A percentile compares a stretch with the other conserved stretches of the same genome.
These are phyloP conservation scores for Beaufortia kweichowensis DNA, from an alignment of 2,113 vertebrate species.

Conservation along the genomic window DNA sequence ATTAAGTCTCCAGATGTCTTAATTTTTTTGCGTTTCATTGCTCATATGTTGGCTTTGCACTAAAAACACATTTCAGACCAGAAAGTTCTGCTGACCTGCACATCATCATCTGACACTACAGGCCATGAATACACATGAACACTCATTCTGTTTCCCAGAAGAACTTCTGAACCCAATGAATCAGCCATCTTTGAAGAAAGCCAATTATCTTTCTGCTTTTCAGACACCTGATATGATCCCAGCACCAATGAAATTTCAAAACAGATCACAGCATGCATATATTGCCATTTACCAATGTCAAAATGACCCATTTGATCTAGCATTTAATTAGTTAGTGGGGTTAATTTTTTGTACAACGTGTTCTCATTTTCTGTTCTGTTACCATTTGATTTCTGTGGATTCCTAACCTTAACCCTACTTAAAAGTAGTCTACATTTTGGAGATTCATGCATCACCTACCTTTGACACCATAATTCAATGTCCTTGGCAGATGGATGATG, in stretches of 20 bases:
- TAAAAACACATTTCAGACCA: background rate
- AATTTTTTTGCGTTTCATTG: slow-evolving; percentile 35
- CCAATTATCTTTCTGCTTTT: background rate
- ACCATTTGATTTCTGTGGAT: slow-evolving; percentile 9
- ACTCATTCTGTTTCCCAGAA: background rate
- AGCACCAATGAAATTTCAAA: slow-evolving; percentile 2
- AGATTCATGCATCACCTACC: slow-evolving; percentile 71
- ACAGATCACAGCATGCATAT: background rate
- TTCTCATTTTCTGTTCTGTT: background rate
- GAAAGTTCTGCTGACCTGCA: background rate
- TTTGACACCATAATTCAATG: slow-evolving; percentile 77
- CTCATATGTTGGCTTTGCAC: background rate
- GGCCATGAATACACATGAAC: background rate
- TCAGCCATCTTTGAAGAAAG: slow-evolving; percentile 19
- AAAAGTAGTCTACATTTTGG: slow-evolving; percentile 66
- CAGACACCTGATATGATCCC: slow-evolving; percentile 18
- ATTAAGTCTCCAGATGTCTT: slow-evolving; percentile 62
- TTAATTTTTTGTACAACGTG: background rate
- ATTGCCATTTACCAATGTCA: background rate
- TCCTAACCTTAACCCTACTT: slow-evolving; percentile 1
- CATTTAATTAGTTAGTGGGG: no score
- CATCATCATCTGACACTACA: slow-evolving; percentile 22
- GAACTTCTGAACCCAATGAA: slow-evolving; percentile 23
- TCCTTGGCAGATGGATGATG: slow-evolving; percentile 76
- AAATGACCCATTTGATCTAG: background rate